These are phyloP conservation scores for Sesamia inferens DNA, from an alignment of 2,888 invertebrate species.

Conservation along the genomic window DNA sequence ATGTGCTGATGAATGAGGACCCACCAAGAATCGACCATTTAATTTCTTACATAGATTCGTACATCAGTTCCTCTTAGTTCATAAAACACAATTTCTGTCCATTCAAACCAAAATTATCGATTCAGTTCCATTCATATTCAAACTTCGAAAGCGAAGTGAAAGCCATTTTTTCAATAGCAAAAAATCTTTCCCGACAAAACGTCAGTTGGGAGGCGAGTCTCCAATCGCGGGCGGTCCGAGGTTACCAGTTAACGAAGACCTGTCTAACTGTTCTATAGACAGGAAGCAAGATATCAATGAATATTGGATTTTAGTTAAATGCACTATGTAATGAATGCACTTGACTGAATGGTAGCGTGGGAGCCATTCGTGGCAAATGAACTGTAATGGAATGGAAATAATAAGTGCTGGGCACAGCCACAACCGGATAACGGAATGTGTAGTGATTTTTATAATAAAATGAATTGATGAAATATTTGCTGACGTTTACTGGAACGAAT, in stretches of 20 bases:
- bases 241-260: slow-evolving; percentile 38
- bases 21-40: neutral
- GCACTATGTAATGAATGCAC: slow-evolving; percentile 69
- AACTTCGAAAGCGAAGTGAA: slow-evolving; percentile 28
- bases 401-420: slow-evolving; percentile 38
- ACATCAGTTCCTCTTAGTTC: neutral
- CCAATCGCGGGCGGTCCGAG: slow-evolving; percentile 68
- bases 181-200: slow-evolving; percentile 54
- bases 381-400: slow-evolving; percentile 66
- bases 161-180: slow-evolving; percentile 43
- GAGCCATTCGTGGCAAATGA: slow-evolving; percentile 69
- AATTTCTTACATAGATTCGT: too few species aligned
- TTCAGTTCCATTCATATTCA: slow-evolving; percentile 36
- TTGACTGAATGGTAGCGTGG: slow-evolving; percentile 70
- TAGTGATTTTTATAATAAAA: slow-evolving; percentile 52
- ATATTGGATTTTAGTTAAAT: slow-evolving; percentile 56
- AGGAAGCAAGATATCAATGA: slow-evolving; percentile 32
- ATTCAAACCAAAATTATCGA: slow-evolving; percentile 33
- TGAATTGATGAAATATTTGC: slow-evolving; percentile 31
- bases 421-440: slow-evolving; percentile 40
- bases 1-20: neutral
- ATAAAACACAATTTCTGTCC: neutral
- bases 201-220: slow-evolving; percentile 66
- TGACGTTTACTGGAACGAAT: slow-evolving; percentile 19
- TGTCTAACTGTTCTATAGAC: slow-evolving; percentile 1